A percentile compares a stretch with the other conserved stretches of the same genome.
These are phyloP conservation scores for Pissodes strobi DNA, from an alignment of 1,140 invertebrate genomes.

Conservation along the genomic window DNA sequence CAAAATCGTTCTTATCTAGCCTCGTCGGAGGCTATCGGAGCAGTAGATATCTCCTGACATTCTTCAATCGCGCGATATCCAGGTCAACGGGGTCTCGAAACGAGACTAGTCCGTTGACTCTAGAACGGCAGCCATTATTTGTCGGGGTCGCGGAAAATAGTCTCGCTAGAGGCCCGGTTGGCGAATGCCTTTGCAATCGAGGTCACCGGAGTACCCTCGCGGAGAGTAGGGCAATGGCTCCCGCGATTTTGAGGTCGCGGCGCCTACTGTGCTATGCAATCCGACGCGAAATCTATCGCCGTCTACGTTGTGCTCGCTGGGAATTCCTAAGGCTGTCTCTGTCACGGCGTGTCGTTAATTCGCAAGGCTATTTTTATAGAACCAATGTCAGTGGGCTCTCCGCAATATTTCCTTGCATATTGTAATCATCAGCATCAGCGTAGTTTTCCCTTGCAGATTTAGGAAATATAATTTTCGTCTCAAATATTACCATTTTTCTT, in stretches of 20 bases:
- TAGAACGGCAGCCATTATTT: conserved; percentile 6
- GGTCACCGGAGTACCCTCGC: conserved; percentile 42
- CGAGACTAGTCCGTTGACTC: conserved; percentile 52
- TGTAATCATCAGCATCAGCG: no score
- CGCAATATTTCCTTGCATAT: no score
- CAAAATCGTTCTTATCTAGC: conserved; percentile 33
- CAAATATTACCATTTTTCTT: no score
- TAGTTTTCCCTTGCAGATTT: no score
- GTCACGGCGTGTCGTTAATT: conserved; percentile 3
- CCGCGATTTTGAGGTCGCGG: conserved; percentile 52
- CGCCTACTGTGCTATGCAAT: neutral
- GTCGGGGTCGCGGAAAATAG: conserved; percentile 40
- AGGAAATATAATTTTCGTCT: no score
- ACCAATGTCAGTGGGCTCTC: conserved; percentile 40
- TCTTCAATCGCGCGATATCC: conserved; percentile 41
- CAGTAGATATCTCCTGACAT: neutral
- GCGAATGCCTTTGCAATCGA: conserved; percentile 44
- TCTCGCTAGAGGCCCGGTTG: conserved; percentile 18
- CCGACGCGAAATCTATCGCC: neutral
- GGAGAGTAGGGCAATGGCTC: conserved; percentile 51
- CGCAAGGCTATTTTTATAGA: conserved; percentile 20
- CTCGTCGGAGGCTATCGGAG: conserved; percentile 27
- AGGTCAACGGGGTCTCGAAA: conserved; percentile 43
- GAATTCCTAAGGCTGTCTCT: neutral
- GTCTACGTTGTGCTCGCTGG: neutral